Conservation (phyloP, 2,113 vertebrate species). For the Macroglossus sobrinus region DNA sequence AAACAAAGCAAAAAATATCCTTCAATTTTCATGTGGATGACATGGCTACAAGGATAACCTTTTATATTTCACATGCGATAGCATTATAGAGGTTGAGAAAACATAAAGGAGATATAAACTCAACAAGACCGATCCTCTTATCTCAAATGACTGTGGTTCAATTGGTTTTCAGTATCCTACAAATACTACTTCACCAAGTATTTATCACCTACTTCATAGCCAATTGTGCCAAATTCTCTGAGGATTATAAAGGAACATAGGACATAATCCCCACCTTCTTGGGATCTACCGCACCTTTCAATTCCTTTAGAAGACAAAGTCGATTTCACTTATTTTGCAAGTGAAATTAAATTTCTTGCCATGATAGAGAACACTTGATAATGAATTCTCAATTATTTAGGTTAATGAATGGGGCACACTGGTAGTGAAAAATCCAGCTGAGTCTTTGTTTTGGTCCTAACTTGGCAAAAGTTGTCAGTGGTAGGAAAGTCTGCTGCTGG, state of each 20-base stretch:
- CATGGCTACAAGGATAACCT: not conserved
- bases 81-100: not conserved
- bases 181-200: not conserved
- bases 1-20: slow-evolving; percentile 11
- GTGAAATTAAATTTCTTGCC: not conserved
- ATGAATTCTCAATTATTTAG: not conserved
- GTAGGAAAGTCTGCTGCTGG: not conserved
- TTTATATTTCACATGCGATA: not conserved
- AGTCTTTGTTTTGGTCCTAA: not conserved
- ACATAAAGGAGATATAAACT: not conserved
- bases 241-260: not conserved
- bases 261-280: not conserved
- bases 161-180: not conserved
- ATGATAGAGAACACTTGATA: not conserved
- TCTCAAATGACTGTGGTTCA: not conserved
- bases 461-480: not conserved
- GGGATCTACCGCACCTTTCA: not conserved
- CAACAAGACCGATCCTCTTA: not conserved
- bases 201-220: not conserved
- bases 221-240: not conserved
- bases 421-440: not conserved
- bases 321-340: not conserved
- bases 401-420: not conserved
- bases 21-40: not conserved
- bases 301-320: slow-evolving; percentile 4